Evolutionary conservation across 2,888 invertebrate species (phyloP), one percentile per base, ranked within the genome.

Genomic region (Vanessa cardui): DNA sequence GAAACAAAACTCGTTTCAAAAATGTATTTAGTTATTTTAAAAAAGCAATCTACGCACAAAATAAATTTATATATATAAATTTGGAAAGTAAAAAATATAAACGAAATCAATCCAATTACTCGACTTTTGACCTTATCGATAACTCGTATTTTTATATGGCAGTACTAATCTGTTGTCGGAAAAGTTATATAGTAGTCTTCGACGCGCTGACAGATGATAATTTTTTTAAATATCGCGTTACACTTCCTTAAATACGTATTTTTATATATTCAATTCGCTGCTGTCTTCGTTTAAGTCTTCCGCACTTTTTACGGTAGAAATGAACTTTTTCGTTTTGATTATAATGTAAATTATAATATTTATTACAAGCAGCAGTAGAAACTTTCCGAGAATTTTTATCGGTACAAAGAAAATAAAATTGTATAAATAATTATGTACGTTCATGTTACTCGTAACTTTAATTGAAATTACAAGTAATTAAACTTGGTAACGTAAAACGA

Each of bases 171-270:
- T 56, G 39, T 56, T 33, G 33, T 56, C 33, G 21, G 21, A 18
- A 56, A 56, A 56, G 33, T 18, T 47, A 26, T 54, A 16, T 39
- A 56, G n/a, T 33, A 39, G 18, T 39, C 56, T 56, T 56, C 56
- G 39, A 56, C 18, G 18, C 56, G 8, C 18, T 56, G 56, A 56
- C 56, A 56, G 56, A 56, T 56, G 56, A 18, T 56, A 39, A 39
- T 56, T 56, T 56, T 47, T 56, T 56, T 39, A 39, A 39, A 56
- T 56, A 56, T 56, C 56, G 33, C 56, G 56, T 56, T 56, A 56
- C 56, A 56, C 18, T 56, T 56, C 56, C 56, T 56, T 39, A 39
- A 33, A 26, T 31, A 26, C 52, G 33, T 56, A 18, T 26, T 56
- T 31, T 54, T 47, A 47, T 7, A 47, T 7, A n/a, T 47, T n/a